Evolutionary conservation across 2,113 vertebrate species (phyloP), one percentile per base, ranked within the genome.

Genomic region (Larimichthys crocea): DNA sequence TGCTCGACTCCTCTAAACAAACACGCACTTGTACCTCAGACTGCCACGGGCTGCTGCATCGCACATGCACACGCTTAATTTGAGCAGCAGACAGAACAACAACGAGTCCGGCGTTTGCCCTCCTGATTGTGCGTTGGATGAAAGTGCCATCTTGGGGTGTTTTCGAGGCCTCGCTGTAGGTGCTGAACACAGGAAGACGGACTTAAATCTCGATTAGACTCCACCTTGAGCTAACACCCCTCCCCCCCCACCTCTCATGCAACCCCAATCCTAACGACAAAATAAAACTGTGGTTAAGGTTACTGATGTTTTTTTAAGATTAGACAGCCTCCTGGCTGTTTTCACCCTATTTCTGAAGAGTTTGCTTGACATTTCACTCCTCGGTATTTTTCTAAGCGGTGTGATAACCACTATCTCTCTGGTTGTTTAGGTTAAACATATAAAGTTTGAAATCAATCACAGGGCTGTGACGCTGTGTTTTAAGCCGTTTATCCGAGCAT

Each of bases 1-100:
- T 95, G 89, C 91, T 80, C 44, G 14, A 52, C 79, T 92, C 92
- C 81, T 93, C 91, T 92, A 94, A 94, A 95, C 93, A 94, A 93
- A 91, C 90, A 93, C 78, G 72, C 83, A 89, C 87, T 80, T 48
- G 86, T 67, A 79, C 89, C 82, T 86, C 61, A 65, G 76, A 80
- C 74, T n/a, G 61, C 83, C 17, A 24, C 12, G 42, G 60, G 65
- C 26, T 26, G 65, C 60, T 8, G 31, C 79, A 59, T 76, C 73
- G 5, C 86, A n/a, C 62, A 72, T 35, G 50, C 83, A 80, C 82
- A 15, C 79, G 20, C 79, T 65, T 70, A 59, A 82, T 82, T 60
- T 64, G 71, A 83, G 85, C 70, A 81, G 81, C 82, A 79, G 86
- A 70, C 80, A 50, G 55, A 83, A 79, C 64, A 83, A 79, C 64